A percentile compares a stretch with the other conserved stretches of the same genome.
Conservation (phyloP, 2,888 invertebrate species). For the Clanis bilineata region DNA sequence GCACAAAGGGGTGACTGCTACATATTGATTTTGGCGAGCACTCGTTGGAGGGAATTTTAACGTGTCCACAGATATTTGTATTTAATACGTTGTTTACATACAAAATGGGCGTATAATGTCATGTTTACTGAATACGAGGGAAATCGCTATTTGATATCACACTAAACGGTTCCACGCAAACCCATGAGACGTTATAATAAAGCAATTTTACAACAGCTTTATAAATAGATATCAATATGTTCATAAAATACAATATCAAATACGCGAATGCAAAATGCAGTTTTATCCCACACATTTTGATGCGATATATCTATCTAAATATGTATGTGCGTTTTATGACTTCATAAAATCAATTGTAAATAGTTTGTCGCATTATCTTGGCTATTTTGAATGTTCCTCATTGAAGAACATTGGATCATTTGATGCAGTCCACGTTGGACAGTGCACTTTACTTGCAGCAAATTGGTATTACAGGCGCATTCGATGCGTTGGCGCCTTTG, state of each 20-base stretch:
- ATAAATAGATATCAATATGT: slow-evolving; percentile 1
- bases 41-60: neutral
- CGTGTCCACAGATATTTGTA: neutral
- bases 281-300: neutral
- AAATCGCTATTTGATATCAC: neutral
- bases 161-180: neutral
- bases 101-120: neutral
- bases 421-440: slow-evolving; percentile 19
- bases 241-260: slow-evolving; percentile 1
- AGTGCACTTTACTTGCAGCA: slow-evolving; percentile 43
- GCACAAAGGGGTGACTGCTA: slow-evolving; percentile 10
- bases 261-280: slow-evolving; percentile 5
- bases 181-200: neutral
- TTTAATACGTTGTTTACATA: neutral
- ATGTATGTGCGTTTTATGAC: slow-evolving; percentile 13
- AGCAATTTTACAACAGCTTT: slow-evolving; percentile 4
- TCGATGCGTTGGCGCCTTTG: slow-evolving; percentile 58
- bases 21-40: slow-evolving; percentile 6
- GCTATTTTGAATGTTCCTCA: slow-evolving; percentile 3
- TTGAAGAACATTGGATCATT: slow-evolving; percentile 8
- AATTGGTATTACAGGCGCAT: slow-evolving; percentile 61
- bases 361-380: slow-evolving; percentile 16
- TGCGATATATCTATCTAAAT: slow-evolving; percentile 11
- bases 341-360: slow-evolving; percentile 16
- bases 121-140: neutral